These are phyloP conservation scores for Ennomos quercinarius DNA, from an alignment of 2,888 invertebrate genomes.

Conservation along the genomic window DNA sequence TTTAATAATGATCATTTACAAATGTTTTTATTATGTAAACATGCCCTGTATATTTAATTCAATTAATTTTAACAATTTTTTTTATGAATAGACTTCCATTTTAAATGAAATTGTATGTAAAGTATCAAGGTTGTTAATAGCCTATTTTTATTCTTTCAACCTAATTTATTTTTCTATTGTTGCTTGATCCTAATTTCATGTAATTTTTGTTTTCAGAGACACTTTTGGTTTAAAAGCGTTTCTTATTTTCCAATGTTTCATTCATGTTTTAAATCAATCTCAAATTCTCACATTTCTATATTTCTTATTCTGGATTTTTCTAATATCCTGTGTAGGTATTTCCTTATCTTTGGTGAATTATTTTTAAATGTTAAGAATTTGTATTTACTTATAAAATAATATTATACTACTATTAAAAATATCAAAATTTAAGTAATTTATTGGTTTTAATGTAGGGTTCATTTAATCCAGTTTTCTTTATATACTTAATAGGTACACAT, in stretches of 20 bases:
- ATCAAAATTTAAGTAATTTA: slow-evolving; percentile 32
- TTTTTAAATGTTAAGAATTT: slow-evolving; percentile 38
- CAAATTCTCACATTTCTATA: slow-evolving; percentile 40
- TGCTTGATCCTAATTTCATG: slow-evolving; percentile 41
- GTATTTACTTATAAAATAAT: slow-evolving; percentile 33
- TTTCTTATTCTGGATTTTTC: slow-evolving; percentile 39
- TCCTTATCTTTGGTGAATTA: slow-evolving; percentile 47
- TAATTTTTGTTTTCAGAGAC: slow-evolving; percentile 53
- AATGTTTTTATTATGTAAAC: slow-evolving; percentile 65
- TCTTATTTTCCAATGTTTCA: slow-evolving; percentile 42
- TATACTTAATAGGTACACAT: too few species aligned
- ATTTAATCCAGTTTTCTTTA: too few species aligned
- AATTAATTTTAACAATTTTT: slow-evolving; percentile 44
- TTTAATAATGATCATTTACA: slow-evolving; percentile 52
- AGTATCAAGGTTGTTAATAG: slow-evolving; percentile 52
- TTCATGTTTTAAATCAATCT: slow-evolving; percentile 35
- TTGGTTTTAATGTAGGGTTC: neutral
- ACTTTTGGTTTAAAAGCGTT: slow-evolving; percentile 72
- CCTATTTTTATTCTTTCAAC: slow-evolving; percentile 36
- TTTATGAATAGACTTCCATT: slow-evolving; percentile 45
- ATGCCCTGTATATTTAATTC: slow-evolving; percentile 49
- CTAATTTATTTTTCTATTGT: slow-evolving; percentile 39
- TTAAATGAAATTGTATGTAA: slow-evolving; percentile 45
- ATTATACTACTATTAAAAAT: slow-evolving; percentile 33
- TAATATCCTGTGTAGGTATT: slow-evolving; percentile 34